phyloP scores from a whole-genome alignment of 2,888 invertebrate species.

The Hanleya hanleyi region DNA sequence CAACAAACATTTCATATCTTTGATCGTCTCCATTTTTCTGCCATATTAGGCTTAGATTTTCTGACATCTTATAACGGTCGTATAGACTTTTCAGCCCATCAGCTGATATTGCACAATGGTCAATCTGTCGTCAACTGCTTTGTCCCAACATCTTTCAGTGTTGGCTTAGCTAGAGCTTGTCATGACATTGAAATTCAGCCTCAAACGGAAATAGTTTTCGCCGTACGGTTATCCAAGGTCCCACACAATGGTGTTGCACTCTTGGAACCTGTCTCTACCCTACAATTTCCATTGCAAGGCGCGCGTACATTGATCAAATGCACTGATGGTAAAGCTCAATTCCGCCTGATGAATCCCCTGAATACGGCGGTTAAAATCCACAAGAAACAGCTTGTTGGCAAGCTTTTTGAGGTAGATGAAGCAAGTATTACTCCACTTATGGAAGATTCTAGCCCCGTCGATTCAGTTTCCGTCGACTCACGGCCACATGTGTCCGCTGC shows the following conservation, averaged over 20 bases:
- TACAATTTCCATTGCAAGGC: neutral
- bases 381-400: conserved; percentile 22
- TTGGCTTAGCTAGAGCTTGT: too few species aligned
- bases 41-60: conserved; percentile 36
- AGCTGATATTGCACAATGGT: neutral
- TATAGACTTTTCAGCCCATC: conserved; percentile 24
- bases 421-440: too few species aligned
- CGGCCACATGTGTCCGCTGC: too few species aligned
- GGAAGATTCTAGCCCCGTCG: too few species aligned
- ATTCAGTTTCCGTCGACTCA: too few species aligned
- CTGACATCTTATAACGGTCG: conserved; percentile 23
- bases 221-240: neutral
- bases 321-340: neutral
- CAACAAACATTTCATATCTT: conserved; percentile 17
- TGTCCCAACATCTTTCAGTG: neutral
- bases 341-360: conserved; percentile 29
- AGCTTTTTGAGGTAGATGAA: conserved; percentile 13
- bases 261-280: neutral
- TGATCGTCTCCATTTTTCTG: neutral
- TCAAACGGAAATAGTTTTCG: neutral
- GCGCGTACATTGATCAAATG: neutral
- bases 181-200: too few species aligned
- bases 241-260: neutral
- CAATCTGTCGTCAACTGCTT: neutral
- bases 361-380: conserved; percentile 22